Evolutionary conservation across 2,797 vertebrate genomes (phyloP), one percentile per base, ranked within the genome.

Genomic region (Toxotes lorentzi): DNA sequence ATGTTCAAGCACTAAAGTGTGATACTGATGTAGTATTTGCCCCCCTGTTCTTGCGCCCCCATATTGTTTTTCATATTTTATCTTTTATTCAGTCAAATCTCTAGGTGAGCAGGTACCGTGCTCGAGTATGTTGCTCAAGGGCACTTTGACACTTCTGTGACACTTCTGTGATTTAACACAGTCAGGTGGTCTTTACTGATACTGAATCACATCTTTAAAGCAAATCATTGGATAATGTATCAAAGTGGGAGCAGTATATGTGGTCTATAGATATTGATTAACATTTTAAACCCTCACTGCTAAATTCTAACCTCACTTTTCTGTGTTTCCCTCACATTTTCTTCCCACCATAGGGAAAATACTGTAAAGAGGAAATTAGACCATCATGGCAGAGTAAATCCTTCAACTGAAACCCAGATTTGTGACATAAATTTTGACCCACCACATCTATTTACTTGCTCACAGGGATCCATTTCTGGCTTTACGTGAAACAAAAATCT

Each of bases 51-150:
- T 50, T 27, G 16, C 0, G 5, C 21, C 34, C 34, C 5, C 1
- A 19, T 24, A 5, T 53, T 80, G 27, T 30, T 30, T 30, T 30
- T 30, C 27, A 4, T 30, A 30, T 30, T 12, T 63, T 4, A 32
- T 68, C 14, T 13, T 74, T 32, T 19, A 48, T 47, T 23, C 16
- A 50, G 16, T 13, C 2, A 7, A 59, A 48, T 56, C 13, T 65
- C 7, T 21, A 30, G 4, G 34, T 51, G 24, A 40, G 54, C 50
- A 73, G 47, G 45, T 57, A 8, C 4, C 30, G 8, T 7, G 17
- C 12, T 61, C 11, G 61, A 38, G 53, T 17, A n/a, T 69, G 35
- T 58, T 54, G 32, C 40, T 72, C 35, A 83, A 85, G 78, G 85
- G 67, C 78, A 73, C 53, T 23, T n/a, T 77, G 32, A 72, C 38